Conservation (phyloP, 2,113 vertebrate species). For the Promerops cafer region DNA sequence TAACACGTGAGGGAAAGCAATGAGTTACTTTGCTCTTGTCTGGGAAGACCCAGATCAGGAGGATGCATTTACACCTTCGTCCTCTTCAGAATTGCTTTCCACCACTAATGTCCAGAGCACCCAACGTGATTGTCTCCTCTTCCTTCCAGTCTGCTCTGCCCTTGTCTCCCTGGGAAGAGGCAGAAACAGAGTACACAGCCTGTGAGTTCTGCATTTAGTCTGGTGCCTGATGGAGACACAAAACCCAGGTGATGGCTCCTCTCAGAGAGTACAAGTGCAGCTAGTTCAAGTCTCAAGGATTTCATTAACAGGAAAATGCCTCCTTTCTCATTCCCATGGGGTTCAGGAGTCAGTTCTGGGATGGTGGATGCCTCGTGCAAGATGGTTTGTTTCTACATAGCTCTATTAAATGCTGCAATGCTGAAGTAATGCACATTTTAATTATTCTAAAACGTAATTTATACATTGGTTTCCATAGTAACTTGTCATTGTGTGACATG, state of each 20-base stretch:
- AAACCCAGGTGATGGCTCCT: background rate
- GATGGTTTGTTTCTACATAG: background rate
- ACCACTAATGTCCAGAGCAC: background rate
- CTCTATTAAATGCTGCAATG: background rate
- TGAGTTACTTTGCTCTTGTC: background rate
- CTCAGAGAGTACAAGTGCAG: background rate
- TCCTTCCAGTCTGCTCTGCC: background rate
- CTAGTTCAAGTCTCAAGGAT: background rate
- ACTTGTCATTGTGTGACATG: constrained; percentile 16
- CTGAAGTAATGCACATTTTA: background rate
- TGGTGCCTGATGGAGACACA: background rate
- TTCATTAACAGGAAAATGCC: background rate
- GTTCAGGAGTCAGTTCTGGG: background rate
- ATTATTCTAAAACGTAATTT: constrained; percentile 41
- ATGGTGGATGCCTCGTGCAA: background rate
- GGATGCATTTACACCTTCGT: background rate
- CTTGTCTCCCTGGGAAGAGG: background rate
- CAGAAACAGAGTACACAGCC: background rate
- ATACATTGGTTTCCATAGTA: constrained; percentile 53
- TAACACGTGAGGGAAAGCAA: background rate
- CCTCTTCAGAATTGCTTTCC: background rate
- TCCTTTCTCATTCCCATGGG: background rate
- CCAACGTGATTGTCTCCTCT: background rate
- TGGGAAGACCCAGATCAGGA: background rate
- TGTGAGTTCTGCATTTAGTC: background rate